These are phyloP conservation scores for Todiramphus saurophagus DNA, from an alignment of 2,113 vertebrate genomes.

Conservation along the genomic window DNA sequence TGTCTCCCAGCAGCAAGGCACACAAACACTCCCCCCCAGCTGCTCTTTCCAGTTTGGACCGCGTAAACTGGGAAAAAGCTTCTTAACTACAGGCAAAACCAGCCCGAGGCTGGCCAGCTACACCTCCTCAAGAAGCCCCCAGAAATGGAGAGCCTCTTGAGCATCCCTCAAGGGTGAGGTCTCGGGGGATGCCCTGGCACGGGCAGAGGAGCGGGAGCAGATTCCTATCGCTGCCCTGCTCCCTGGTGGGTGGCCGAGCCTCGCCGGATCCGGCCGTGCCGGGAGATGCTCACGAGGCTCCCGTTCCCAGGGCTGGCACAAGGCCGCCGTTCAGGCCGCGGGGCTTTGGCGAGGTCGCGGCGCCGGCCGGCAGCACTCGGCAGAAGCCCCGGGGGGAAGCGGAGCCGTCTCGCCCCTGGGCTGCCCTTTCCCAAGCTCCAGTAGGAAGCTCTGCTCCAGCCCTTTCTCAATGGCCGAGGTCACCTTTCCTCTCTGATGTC, in stretches of 20 bases:
- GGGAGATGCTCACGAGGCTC: background rate
- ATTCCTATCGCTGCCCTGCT: background rate
- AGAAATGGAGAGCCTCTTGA: background rate
- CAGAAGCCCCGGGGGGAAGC: background rate
- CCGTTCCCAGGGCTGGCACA: background rate
- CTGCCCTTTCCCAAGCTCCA: constrained; percentile 5
- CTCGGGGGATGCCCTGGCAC: background rate
- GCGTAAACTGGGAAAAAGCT: background rate
- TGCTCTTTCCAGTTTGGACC: background rate
- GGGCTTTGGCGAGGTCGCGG: background rate
- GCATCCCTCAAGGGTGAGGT: fast-evolving
- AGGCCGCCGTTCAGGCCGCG: background rate
- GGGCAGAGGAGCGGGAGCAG: background rate
- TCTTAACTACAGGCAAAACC: background rate
- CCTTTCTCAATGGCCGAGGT: background rate
- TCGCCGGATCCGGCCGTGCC: fast-evolving
- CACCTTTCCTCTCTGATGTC: background rate
- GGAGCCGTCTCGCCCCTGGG: background rate
- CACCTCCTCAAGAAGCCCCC: background rate
- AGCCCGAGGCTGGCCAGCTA: fast-evolving
- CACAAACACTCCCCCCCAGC: background rate
- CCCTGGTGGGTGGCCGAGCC: background rate
- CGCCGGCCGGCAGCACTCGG: background rate
- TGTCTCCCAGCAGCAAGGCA: background rate
- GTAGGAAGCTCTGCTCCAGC: background rate